phyloP scores from a whole-genome alignment of 2,113 vertebrate species.

The Phrynocephalus versicolor region DNA sequence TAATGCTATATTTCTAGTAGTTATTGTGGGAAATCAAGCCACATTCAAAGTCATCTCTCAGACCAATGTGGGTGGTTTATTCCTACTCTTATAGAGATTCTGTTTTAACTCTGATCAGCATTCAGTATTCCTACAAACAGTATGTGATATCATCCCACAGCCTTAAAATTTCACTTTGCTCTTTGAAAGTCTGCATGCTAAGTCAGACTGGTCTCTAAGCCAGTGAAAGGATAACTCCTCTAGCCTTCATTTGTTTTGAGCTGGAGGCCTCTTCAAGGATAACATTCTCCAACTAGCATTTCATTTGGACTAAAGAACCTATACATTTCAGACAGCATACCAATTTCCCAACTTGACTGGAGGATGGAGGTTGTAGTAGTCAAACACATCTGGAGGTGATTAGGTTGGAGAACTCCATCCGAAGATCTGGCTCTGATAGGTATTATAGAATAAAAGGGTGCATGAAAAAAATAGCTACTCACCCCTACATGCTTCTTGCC shows the following conservation, averaged over 20 bases:
- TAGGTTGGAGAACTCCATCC: background rate
- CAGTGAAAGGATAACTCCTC: background rate
- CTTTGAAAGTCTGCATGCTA: background rate
- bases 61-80: background rate
- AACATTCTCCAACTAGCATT: background rate
- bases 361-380: background rate
- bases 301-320: background rate
- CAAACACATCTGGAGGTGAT: background rate
- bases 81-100: background rate
- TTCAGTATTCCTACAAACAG: background rate
- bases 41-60: background rate
- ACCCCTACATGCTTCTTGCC: background rate
- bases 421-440: background rate
- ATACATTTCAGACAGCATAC: background rate
- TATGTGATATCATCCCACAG: background rate
- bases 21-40: background rate
- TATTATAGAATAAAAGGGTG: background rate
- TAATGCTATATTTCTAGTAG: background rate
- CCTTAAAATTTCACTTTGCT: conserved; percentile 9
- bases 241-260: background rate
- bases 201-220: background rate
- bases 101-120: background rate
- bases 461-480: background rate
- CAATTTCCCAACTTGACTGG: background rate
- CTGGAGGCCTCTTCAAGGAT: background rate